Conservation (phyloP, 2,888 invertebrate genomes). For the Eilema depressum region DNA sequence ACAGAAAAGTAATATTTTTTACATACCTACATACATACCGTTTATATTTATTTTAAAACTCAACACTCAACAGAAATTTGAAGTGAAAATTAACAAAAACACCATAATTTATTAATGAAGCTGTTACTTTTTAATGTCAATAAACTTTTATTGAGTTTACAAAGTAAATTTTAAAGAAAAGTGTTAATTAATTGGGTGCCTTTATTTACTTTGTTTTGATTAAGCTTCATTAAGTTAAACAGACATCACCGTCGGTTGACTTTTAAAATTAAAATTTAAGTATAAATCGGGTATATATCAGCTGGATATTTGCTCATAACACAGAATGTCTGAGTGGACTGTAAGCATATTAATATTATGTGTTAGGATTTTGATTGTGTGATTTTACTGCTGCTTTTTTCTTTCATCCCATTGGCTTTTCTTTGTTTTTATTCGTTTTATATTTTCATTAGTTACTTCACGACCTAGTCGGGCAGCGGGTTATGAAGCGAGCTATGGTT, state of each 20-base stretch:
- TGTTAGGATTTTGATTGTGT: not conserved
- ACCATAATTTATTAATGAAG: not conserved
- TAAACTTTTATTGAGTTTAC: slow-evolving; percentile 8
- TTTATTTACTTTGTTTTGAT: slow-evolving; percentile 7
- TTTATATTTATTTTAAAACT: not conserved
- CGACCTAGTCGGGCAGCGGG: too few species aligned
- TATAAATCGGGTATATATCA: slow-evolving; percentile 3
- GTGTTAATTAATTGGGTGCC: slow-evolving; percentile 15
- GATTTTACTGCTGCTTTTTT: not conserved
- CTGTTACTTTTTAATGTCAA: not conserved
- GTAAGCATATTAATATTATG: not conserved
- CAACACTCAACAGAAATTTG: not conserved
- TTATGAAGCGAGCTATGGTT: too few species aligned
- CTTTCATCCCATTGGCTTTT: not conserved
- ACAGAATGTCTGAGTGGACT: not conserved
- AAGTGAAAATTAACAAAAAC: not conserved
- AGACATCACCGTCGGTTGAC: not conserved
- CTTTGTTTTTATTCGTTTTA: not conserved
- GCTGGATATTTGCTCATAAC: not conserved
- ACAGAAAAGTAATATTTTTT: too few species aligned
- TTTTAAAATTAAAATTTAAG: slow-evolving; percentile 7
- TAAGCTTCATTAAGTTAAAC: not conserved
- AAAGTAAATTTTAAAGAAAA: slow-evolving; percentile 17
- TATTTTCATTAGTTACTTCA: not conserved
- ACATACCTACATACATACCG: too few species aligned